A percentile compares a stretch with the other conserved stretches of the same genome.
Evolutionary conservation across 2,113 vertebrate species (phyloP).

Genomic region (Aptenodytes patagonicus): DNA sequence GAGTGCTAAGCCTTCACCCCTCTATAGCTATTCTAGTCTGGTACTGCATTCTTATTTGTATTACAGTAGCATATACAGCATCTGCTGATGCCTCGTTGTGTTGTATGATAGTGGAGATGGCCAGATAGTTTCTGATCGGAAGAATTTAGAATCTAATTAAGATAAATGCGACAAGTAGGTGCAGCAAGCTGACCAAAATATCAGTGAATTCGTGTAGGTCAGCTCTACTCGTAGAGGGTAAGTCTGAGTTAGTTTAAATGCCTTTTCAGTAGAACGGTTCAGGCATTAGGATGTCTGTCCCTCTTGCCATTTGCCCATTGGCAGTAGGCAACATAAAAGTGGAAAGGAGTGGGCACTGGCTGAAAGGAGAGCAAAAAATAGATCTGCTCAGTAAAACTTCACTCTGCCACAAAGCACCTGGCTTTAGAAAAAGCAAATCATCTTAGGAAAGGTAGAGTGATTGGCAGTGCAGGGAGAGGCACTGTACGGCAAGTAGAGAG

Average conservation of each 20-base stretch:
- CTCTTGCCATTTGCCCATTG: background rate
- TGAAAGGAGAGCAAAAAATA: accelerated
- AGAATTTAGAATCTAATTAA: background rate
- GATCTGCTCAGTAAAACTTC: background rate
- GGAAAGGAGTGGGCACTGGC: background rate
- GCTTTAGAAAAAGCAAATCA: background rate
- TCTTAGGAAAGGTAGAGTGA: background rate
- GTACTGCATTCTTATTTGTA: background rate
- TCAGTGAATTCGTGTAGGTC: background rate
- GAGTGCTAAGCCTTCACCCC: background rate
- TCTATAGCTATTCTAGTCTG: background rate
- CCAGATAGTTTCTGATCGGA: background rate
- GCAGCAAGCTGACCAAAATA: background rate
- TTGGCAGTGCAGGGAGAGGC: background rate
- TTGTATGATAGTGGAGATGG: background rate
- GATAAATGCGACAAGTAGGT: background rate
- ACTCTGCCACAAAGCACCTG: background rate
- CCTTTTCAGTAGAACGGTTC: background rate
- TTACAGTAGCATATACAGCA: background rate
- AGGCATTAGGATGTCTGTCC: background rate
- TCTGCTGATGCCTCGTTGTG: background rate
- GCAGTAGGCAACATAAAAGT: background rate
- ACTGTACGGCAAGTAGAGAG: background rate
- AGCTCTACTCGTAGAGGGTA: background rate
- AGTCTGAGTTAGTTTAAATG: background rate